Conservation (phyloP, 2,888 invertebrate genomes). For the Lochmaea crataegi region DNA sequence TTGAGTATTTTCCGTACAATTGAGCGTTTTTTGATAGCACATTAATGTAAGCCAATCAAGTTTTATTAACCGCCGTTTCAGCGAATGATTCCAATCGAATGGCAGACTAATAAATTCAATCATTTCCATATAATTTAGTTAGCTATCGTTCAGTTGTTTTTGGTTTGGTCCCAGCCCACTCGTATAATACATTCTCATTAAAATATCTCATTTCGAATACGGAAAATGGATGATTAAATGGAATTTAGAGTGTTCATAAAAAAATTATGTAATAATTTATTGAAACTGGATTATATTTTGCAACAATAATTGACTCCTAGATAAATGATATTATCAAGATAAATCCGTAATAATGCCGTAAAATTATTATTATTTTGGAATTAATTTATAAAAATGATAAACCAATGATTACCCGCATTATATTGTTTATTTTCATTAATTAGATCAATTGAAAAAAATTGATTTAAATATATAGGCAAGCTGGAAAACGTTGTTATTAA, state of each 20-base stretch:
- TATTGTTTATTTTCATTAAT: no score
- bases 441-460: no score
- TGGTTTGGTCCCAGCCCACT: constrained; percentile 13
- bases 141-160: constrained; percentile 28
- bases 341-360: background rate
- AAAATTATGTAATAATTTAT: constrained; percentile 7
- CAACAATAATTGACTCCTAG: background rate
- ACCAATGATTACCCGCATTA: no score
- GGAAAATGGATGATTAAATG: constrained; percentile 15
- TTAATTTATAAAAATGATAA: background rate
- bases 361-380: background rate
- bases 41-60: constrained; percentile 16
- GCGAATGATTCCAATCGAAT: constrained; percentile 20
- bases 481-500: no score
- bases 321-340: no score
- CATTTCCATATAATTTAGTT: constrained; percentile 31
- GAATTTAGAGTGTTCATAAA: background rate
- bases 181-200: constrained; percentile 28
- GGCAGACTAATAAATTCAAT: constrained; percentile 30
- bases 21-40: constrained; percentile 8
- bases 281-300: background rate
- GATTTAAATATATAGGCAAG: no score
- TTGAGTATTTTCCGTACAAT: background rate
- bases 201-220: constrained; percentile 21
- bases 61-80: constrained; percentile 28